These are phyloP conservation scores for Myotis yumanensis DNA, from an alignment of 2,113 vertebrate genomes.

Conservation along the genomic window DNA sequence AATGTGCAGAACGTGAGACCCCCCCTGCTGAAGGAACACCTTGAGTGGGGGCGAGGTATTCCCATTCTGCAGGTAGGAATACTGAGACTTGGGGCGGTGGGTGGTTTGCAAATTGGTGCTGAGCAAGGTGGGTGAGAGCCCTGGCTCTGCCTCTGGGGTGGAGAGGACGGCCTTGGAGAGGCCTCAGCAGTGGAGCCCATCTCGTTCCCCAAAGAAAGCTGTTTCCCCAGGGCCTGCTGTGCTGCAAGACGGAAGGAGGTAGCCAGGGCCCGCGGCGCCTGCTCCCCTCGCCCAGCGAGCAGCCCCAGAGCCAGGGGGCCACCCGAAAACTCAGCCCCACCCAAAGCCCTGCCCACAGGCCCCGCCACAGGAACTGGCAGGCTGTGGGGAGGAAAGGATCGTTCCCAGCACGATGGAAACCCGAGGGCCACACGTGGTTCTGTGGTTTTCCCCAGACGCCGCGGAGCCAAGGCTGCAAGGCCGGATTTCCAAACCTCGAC, in stretches of 20 bases:
- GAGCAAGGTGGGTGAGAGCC: background rate
- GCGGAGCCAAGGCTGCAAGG: constrained; percentile 62
- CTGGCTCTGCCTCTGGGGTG: background rate
- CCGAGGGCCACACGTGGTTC: constrained; percentile 62
- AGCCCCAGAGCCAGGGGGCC: background rate
- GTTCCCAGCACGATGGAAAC: constrained; percentile 65
- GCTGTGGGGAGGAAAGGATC: constrained; percentile 26
- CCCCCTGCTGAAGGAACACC: background rate
- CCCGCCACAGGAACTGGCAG: background rate
- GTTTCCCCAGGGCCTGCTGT: background rate
- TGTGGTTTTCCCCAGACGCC: constrained; percentile 68
- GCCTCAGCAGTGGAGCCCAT: background rate
- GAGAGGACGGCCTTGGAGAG: background rate
- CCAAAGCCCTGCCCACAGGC: background rate
- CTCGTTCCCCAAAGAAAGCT: background rate
- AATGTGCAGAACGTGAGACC: background rate
- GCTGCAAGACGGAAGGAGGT: background rate
- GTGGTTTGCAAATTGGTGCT: background rate
- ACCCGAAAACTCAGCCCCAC: constrained; percentile 60
- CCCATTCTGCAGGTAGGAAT: background rate
- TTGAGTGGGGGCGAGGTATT: background rate
- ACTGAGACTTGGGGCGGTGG: background rate
- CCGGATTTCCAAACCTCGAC: constrained; percentile 44
- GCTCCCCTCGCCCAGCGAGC: too few species aligned
- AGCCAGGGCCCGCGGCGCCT: background rate